Percentiles rank a stretch among this genome's conserved stretches.
phyloP scores from a whole-genome alignment of 2,797 vertebrate genomes.

The Halcyon chelicuti region DNA sequence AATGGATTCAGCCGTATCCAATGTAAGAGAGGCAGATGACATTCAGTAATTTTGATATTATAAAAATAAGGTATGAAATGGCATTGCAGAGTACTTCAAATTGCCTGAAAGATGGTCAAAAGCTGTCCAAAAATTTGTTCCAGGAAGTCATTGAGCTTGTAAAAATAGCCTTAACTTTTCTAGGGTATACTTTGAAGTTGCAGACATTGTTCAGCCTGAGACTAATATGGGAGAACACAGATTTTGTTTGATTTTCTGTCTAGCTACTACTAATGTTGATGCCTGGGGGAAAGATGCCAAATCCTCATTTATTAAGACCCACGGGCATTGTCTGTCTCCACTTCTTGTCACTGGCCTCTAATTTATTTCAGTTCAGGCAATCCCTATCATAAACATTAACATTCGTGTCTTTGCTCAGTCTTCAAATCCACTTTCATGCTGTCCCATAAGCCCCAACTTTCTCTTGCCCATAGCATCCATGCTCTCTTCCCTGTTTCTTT shows the following conservation, averaged over 20 bases:
- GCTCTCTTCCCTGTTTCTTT: neutral
- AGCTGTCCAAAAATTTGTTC: constrained; percentile 30
- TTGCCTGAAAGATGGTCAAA: neutral
- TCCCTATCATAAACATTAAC: neutral
- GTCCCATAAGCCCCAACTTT: neutral
- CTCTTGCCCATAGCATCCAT: neutral
- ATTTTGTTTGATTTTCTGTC: neutral
- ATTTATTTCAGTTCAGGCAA: neutral
- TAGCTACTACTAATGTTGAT: neutral
- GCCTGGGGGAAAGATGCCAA: neutral
- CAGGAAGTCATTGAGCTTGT: neutral
- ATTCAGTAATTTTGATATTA: constrained; percentile 10
- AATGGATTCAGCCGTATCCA: constrained; percentile 12
- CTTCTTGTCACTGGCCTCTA: neutral
- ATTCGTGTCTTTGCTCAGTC: neutral
- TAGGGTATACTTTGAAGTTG: constrained; percentile 1
- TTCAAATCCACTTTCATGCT: neutral
- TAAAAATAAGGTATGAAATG: constrained; percentile 23
- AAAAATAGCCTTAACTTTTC: constrained; percentile 38
- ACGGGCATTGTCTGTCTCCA: neutral
- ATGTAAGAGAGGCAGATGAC: neutral
- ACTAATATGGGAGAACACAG: neutral
- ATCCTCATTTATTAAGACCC: neutral
- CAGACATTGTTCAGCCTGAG: neutral
- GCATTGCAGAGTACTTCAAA: neutral